These are phyloP conservation scores for Drosophila subsilvestris DNA, from an alignment of 2,888 invertebrate species.

Conservation along the genomic window DNA sequence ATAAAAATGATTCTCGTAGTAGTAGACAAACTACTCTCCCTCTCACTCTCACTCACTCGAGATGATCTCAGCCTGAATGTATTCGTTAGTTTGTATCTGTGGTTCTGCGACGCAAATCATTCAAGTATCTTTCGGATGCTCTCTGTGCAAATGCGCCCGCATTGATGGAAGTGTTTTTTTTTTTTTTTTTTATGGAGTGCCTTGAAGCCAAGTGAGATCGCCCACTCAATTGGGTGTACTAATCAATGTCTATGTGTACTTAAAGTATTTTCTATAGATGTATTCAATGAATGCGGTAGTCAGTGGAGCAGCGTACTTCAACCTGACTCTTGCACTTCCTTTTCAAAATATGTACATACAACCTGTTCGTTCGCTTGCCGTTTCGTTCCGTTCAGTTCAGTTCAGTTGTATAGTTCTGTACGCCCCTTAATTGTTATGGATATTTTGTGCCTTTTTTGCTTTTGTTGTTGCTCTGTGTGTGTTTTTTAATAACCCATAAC, in stretches of 20 bases:
- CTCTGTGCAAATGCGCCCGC: constrained; percentile 49
- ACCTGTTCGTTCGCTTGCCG: constrained; percentile 30
- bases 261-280: constrained; percentile 12
- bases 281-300: constrained; percentile 37
- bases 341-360: constrained; percentile 8
- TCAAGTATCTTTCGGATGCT: constrained; percentile 54
- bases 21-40: constrained; percentile 27
- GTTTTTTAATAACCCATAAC: constrained; percentile 27
- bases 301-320: constrained; percentile 7
- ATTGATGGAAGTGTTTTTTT: constrained; percentile 55
- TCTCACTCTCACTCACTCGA: constrained; percentile 11
- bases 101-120: constrained; percentile 60
- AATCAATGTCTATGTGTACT: constrained; percentile 19
- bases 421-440: constrained; percentile 43
- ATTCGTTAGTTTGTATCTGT: constrained; percentile 27
- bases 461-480: background rate
- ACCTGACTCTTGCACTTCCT: constrained; percentile 58
- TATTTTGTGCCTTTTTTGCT: constrained; percentile 20
- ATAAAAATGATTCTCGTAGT: constrained; percentile 53
- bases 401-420: constrained; percentile 11
- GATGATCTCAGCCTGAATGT: constrained; percentile 67
- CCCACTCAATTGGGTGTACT: constrained; percentile 52
- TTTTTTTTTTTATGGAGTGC: constrained; percentile 19
- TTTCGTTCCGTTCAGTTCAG: constrained; percentile 14
- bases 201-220: constrained; percentile 24